A percentile compares a stretch with the other conserved stretches of the same genome.
Conservation (phyloP, 1,140 invertebrate species). For the Lucilia cuprina region DNA sequence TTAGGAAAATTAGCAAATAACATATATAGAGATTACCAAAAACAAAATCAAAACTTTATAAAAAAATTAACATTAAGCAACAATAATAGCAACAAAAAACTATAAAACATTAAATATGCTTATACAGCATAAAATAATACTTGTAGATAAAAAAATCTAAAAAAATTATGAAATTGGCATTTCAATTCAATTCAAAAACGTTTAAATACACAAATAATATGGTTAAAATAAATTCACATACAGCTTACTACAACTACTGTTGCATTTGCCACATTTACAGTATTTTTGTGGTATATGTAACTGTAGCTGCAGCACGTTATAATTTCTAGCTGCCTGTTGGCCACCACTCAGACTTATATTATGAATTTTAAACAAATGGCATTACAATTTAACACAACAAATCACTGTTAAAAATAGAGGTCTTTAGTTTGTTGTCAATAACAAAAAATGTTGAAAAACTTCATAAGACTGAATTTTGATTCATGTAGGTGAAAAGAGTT, state of each 20-base stretch:
- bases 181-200: constrained; percentile 2
- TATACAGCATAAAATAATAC: neutral
- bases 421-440: neutral
- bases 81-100: neutral
- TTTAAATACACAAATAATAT: neutral
- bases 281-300: neutral
- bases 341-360: neutral
- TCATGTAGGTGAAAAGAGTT: neutral
- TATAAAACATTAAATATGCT: neutral
- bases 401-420: neutral
- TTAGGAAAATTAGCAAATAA: neutral
- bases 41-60: neutral
- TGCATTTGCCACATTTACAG: neutral
- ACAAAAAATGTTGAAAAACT: neutral
- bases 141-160: neutral
- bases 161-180: neutral
- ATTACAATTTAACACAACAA: constrained; percentile 3
- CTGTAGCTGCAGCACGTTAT: neutral
- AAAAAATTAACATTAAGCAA: neutral
- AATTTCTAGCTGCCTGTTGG: neutral
- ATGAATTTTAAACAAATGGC: neutral
- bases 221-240: neutral
- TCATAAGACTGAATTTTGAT: neutral
- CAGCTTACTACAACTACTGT: neutral
- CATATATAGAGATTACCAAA: neutral